A percentile compares a stretch with the other conserved stretches of the same genome.
Conservation (phyloP, 2,888 invertebrate species). For the Lithosia quadra region DNA sequence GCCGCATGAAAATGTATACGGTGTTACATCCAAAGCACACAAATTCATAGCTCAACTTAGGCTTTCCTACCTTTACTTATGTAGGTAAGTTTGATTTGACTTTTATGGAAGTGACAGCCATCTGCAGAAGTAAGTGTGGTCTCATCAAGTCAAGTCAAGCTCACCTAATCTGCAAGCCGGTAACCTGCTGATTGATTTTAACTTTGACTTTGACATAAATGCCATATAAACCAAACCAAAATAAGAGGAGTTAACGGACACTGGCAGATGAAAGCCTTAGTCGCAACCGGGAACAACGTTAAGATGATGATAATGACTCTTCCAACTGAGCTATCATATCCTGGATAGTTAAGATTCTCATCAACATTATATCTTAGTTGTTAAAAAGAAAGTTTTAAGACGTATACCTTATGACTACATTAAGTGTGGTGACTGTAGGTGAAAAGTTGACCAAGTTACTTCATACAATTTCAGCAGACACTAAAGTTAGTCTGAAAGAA, state of each 20-base stretch:
- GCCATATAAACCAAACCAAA: too few species aligned
- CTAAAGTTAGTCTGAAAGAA: slow-evolving; percentile 9
- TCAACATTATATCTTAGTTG: not conserved
- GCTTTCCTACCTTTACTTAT: too few species aligned
- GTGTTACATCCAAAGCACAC: too few species aligned
- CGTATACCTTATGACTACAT: slow-evolving; percentile 4
- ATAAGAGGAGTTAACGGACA: too few species aligned
- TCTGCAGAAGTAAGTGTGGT: too few species aligned
- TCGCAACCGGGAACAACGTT: not conserved
- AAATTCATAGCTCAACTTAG: too few species aligned
- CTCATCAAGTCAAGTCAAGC: too few species aligned
- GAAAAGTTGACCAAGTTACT: slow-evolving; percentile 12
- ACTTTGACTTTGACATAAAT: not conserved
- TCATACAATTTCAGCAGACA: slow-evolving; percentile 5
- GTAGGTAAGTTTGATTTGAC: too few species aligned
- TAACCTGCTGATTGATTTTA: too few species aligned
- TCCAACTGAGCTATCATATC: not conserved
- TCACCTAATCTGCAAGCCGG: too few species aligned
- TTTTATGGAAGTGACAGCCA: too few species aligned
- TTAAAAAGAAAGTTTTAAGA: not conserved
- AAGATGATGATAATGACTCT: not conserved
- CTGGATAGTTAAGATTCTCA: not conserved
- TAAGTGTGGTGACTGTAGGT: not conserved
- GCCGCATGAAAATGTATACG: too few species aligned
- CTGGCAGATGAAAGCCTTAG: not conserved